Conservation (phyloP, 1,140 invertebrate genomes). For the Phymorhynchus buccinoides region DNA sequence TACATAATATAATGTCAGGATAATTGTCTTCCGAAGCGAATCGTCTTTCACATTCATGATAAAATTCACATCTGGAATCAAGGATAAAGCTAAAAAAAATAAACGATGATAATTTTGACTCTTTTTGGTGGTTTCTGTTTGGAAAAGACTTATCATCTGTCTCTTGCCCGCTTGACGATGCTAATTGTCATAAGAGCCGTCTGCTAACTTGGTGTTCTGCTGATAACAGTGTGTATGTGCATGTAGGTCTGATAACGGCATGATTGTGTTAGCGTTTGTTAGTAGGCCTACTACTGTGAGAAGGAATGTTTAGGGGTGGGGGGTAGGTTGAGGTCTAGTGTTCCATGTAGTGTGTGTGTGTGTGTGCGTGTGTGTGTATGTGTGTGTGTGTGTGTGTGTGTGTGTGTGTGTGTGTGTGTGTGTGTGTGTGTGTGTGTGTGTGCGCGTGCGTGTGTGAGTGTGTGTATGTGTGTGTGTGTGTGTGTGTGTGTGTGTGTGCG, state of each 20-base stretch:
- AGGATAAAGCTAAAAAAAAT: too few relatives aligned
- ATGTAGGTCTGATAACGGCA: background rate
- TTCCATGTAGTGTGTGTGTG: slow-evolving; percentile 6
- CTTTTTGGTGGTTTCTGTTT: too few relatives aligned
- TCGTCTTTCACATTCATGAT: too few relatives aligned
- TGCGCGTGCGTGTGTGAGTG: background rate
- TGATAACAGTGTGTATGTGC: background rate
- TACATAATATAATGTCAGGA: too few relatives aligned
- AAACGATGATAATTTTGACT: too few relatives aligned
- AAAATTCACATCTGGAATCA: too few relatives aligned
- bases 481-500: background rate
- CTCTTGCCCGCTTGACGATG: background rate
- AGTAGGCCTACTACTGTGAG: background rate
- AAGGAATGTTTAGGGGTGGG: background rate
- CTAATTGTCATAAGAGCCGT: background rate
- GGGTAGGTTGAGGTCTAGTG: background rate
- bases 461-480: background rate
- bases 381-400: slow-evolving; percentile 20
- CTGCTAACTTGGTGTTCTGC: background rate
- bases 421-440: slow-evolving; percentile 8
- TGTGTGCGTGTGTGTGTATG: slow-evolving; percentile 14
- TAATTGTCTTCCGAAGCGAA: too few relatives aligned
- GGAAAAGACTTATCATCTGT: too few relatives aligned
- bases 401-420: background rate
- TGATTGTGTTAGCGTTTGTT: background rate